phyloP scores from a whole-genome alignment of 2,888 invertebrate species.

The Tipula helvola region DNA sequence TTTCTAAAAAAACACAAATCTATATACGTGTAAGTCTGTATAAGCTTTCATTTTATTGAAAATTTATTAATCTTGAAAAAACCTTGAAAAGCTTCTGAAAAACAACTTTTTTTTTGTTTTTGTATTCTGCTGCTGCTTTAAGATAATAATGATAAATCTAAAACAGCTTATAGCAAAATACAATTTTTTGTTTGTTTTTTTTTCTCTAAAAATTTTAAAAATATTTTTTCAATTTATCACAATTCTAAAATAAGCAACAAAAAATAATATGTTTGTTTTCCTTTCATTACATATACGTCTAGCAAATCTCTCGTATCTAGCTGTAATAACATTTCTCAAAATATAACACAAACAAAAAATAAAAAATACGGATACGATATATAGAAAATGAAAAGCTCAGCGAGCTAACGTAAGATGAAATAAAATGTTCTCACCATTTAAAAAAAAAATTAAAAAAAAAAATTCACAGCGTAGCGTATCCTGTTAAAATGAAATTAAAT shows the following conservation, averaged over 20 bases:
- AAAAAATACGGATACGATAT: no score
- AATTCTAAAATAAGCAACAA: neutral
- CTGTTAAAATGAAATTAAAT: neutral
- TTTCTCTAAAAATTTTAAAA: neutral
- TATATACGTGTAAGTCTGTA: neutral
- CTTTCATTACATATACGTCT: neutral
- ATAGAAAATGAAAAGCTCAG: neutral
- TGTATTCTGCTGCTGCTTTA: neutral
- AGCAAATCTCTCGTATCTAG: neutral
- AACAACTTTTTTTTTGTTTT: neutral
- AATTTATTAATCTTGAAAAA: neutral
- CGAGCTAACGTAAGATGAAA: neutral
- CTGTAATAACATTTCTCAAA: neutral
- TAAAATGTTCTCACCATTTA: neutral
- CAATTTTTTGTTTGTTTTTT: neutral
- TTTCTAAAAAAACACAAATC: neutral
- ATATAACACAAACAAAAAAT: neutral
- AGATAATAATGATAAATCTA: neutral
- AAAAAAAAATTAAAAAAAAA: neutral
- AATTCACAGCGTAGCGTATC: neutral
- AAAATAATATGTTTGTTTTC: neutral
- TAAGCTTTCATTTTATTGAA: neutral
- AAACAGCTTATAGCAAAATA: neutral
- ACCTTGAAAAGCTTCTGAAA: neutral
- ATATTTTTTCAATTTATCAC: neutral